phyloP scores from a whole-genome alignment of 2,797 vertebrate genomes.

The Myioborus miniatus region DNA sequence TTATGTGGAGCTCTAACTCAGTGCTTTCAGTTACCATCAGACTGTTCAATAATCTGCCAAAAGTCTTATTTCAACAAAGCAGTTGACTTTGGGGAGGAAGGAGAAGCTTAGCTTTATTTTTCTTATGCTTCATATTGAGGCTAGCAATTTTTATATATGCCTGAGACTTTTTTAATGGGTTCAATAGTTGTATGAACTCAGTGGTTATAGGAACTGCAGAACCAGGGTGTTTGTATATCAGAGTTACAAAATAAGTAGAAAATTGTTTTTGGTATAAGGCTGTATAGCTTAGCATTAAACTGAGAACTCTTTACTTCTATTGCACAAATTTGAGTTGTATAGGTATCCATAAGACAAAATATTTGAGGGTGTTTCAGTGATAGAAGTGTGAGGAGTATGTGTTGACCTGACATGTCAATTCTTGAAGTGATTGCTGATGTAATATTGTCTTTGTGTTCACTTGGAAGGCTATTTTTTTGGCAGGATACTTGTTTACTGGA shows the following conservation, averaged over 20 bases:
- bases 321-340: background rate
- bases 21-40: background rate
- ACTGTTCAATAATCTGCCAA: background rate
- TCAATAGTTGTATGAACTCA: background rate
- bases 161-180: background rate
- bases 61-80: background rate
- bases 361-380: background rate
- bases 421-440: background rate
- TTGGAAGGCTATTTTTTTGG: background rate
- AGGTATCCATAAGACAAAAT: background rate
- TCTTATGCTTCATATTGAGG: background rate
- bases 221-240: background rate
- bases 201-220: background rate
- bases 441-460: background rate
- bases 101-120: background rate
- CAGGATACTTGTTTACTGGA: background rate
- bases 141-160: background rate
- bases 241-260: background rate
- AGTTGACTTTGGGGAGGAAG: fast-evolving
- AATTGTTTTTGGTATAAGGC: background rate
- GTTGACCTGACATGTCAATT: background rate
- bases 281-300: background rate
- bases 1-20: background rate
- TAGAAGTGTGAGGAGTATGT: background rate
- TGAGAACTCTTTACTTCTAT: background rate